phyloP scores from a whole-genome alignment of 92 coral and sea anemone species.

The Porites evermanni region DNA sequence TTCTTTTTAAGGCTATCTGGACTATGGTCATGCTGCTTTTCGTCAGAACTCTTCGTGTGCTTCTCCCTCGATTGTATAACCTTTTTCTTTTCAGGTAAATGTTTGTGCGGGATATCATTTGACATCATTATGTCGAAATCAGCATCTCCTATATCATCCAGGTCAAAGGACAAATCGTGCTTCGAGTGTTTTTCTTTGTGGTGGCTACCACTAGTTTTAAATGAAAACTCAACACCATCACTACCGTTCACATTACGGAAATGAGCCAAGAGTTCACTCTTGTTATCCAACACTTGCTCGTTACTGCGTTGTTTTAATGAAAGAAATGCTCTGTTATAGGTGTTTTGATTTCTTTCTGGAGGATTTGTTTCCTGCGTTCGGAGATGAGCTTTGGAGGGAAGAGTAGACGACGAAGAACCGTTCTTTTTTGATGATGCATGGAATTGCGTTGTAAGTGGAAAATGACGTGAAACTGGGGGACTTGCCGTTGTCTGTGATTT shows the following conservation, averaged over 20 bases:
- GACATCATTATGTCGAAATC: conserved; percentile 93
- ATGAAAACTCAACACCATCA: conserved; percentile 63
- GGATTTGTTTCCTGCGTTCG: not conserved
- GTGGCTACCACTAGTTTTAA: conserved; percentile 41
- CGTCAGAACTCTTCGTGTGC: not conserved
- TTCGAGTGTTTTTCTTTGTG: conserved; percentile 26
- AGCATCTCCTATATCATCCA: conserved; percentile 88
- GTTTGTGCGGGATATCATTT: conserved; percentile 82
- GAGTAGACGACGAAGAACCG: not conserved
- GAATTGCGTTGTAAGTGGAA: not conserved
- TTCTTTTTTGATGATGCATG: conserved; percentile 1
- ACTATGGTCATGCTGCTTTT: not conserved
- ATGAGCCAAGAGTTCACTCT: conserved; percentile 39
- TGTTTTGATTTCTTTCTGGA: not conserved
- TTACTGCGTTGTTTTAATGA: conserved; percentile 25
- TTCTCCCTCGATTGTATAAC: not conserved
- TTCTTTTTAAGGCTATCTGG: conserved; percentile 11
- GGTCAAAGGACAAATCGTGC: conserved; percentile 45
- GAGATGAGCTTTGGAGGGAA: not conserved
- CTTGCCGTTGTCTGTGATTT: conserved; percentile 10
- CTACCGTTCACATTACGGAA: conserved; percentile 32
- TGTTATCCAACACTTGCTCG: not conserved
- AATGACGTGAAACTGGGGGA: too few species aligned
- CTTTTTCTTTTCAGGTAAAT: conserved; percentile 37
- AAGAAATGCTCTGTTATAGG: not conserved